Percentiles rank a stretch among this genome's conserved stretches.
Evolutionary conservation across 2,113 vertebrate genomes (phyloP).

Genomic region (Hippocampus barbouri): DNA sequence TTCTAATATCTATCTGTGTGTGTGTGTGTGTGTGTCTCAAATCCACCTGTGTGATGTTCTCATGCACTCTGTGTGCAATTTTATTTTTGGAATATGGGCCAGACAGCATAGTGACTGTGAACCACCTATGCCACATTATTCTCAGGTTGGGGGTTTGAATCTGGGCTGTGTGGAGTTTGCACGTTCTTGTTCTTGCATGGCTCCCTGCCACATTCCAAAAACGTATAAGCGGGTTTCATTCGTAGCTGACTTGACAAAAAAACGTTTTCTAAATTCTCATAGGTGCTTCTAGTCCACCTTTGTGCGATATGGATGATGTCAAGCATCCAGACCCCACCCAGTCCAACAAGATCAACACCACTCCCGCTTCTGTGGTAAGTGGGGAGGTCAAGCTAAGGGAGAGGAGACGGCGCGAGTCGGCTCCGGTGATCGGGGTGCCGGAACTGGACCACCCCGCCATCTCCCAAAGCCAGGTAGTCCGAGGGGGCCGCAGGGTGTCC

Average conservation of each 20-base stretch:
- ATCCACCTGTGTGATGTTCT: neutral
- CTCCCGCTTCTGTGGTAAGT: constrained; percentile 23
- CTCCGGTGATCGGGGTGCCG: constrained; percentile 48
- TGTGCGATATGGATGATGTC: constrained; percentile 38
- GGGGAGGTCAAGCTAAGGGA: constrained; percentile 61
- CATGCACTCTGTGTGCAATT: neutral
- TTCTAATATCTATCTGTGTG: no score
- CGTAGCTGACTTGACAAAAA: neutral
- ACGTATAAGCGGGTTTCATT: no score
- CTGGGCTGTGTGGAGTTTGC: no score
- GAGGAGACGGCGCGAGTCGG: constrained; percentile 60
- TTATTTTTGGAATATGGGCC: neutral
- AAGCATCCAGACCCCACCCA: constrained; percentile 34
- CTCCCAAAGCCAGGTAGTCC: constrained; percentile 45
- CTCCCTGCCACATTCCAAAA: no score
- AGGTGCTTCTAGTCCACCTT: constrained; percentile 24
- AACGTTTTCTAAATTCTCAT: constrained; percentile 7
- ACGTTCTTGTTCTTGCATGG: no score
- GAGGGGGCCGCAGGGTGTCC: constrained; percentile 59
- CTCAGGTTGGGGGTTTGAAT: no score
- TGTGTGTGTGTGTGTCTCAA: neutral
- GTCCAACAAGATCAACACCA: constrained; percentile 5
- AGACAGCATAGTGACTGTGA: neutral
- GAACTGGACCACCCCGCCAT: constrained; percentile 48
- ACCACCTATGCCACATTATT: neutral